Conservation (phyloP, 1,140 invertebrate species). For the Trichoplusia ni region DNA sequence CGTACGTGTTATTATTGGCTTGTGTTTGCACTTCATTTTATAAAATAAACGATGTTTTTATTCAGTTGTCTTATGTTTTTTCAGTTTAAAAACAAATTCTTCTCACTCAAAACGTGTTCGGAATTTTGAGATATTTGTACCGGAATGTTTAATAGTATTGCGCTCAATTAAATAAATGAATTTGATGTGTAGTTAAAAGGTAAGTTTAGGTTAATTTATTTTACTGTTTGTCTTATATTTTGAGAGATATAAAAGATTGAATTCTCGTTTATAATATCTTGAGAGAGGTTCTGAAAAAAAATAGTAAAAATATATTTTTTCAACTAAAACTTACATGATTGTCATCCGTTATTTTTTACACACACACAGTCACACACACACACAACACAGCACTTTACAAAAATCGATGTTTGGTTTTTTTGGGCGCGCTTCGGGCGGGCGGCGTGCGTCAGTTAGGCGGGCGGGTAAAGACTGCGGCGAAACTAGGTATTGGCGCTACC, state of each 20-base stretch:
- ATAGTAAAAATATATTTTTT: background rate
- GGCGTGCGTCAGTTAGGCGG: slow-evolving; percentile 22
- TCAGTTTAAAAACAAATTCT: no score
- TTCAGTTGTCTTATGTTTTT: no score
- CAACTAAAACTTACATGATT: slow-evolving; percentile 29
- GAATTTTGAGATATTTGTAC: no score
- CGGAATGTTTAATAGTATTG: no score
- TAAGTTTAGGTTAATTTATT: no score
- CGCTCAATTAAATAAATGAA: no score
- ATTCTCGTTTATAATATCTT: background rate
- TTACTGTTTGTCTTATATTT: no score
- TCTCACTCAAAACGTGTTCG: no score
- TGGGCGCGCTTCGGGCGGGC: slow-evolving; percentile 12
- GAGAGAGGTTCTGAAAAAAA: background rate
- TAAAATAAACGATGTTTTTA: background rate
- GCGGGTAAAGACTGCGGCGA: slow-evolving; percentile 20
- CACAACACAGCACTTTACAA: slow-evolving; percentile 28
- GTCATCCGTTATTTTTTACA: slow-evolving; percentile 26
- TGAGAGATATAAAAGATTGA: no score
- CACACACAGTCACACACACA: slow-evolving; percentile 22
- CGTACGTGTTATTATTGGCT: background rate
- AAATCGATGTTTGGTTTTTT: slow-evolving; percentile 32
- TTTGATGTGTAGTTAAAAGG: no score
- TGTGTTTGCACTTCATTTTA: slow-evolving; percentile 13
- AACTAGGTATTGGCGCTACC: slow-evolving; percentile 3